These are phyloP conservation scores for Zophobas morio DNA, from an alignment of 1,140 invertebrate species.

Conservation along the genomic window DNA sequence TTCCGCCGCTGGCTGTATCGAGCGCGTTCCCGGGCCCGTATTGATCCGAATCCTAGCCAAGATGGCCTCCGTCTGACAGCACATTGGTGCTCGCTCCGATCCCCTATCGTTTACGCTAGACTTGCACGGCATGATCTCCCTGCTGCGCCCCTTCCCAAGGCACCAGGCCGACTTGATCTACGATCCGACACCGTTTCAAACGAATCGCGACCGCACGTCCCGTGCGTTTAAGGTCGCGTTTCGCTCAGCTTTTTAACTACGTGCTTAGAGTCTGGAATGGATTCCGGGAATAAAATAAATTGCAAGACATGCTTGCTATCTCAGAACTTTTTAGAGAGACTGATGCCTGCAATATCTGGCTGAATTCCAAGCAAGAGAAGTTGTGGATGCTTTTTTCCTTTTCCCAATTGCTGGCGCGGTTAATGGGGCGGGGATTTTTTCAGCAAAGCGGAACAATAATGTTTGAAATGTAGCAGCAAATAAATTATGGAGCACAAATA, in stretches of 20 bases:
- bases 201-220: constrained; percentile 50
- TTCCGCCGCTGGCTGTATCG: constrained; percentile 57
- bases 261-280: constrained; percentile 63
- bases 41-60: constrained; percentile 61
- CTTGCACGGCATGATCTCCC: constrained; percentile 53
- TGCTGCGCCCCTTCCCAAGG: constrained; percentile 47
- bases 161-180: constrained; percentile 56
- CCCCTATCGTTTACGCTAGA: constrained; percentile 56
- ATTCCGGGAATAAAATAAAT: constrained; percentile 66
- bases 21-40: constrained; percentile 59
- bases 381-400: background rate
- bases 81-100: constrained; percentile 56
- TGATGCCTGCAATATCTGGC: constrained; percentile 43
- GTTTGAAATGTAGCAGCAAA: too few species aligned
- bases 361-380: constrained; percentile 17
- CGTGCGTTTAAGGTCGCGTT: constrained; percentile 42
- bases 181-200: constrained; percentile 55
- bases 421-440: too few species aligned
- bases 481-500: too few species aligned
- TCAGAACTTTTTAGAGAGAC: constrained; percentile 56
- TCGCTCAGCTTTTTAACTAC: constrained; percentile 56
- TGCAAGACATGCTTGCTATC: constrained; percentile 64
- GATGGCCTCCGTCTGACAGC: constrained; percentile 63
- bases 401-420: background rate
- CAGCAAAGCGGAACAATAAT: too few species aligned